Percentiles rank a stretch among this genome's conserved stretches.
Evolutionary conservation across 1,140 invertebrate genomes (phyloP).

Genomic region (Marisa cornuarietis): DNA sequence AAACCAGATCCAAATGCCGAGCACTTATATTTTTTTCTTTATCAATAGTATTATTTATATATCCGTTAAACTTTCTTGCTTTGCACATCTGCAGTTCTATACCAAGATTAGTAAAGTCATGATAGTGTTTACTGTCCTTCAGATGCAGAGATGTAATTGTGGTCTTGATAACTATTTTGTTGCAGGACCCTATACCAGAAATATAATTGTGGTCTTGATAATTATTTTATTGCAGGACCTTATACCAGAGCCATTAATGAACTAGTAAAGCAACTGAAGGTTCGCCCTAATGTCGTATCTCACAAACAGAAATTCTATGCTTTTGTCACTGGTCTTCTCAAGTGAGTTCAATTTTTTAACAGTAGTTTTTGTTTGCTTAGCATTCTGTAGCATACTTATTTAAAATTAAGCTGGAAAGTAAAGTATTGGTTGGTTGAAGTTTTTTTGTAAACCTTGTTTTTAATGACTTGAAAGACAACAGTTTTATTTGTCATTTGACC

Average conservation of each 20-base stretch:
- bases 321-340: conserved; percentile 88
- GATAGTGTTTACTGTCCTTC: background rate
- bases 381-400: no score
- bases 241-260: conserved; percentile 87
- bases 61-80: no score
- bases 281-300: conserved; percentile 83
- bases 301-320: conserved; percentile 89
- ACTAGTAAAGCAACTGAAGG: conserved; percentile 84
- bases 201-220: background rate
- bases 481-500: no score
- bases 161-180: background rate
- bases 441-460: no score
- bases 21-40: no score
- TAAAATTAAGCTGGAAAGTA: no score
- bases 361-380: no score
- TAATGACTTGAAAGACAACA: no score
- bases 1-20: no score
- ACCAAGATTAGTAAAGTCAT: background rate
- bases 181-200: conserved; percentile 67
- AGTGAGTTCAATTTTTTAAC: conserved; percentile 70
- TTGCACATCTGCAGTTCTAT: background rate
- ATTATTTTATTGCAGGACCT: conserved; percentile 68
- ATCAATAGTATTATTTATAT: no score
- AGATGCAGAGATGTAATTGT: background rate
- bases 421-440: no score